Evolutionary conservation across 2,888 invertebrate species (phyloP).

Genomic region (Ramazzottius varieornatus): DNA sequence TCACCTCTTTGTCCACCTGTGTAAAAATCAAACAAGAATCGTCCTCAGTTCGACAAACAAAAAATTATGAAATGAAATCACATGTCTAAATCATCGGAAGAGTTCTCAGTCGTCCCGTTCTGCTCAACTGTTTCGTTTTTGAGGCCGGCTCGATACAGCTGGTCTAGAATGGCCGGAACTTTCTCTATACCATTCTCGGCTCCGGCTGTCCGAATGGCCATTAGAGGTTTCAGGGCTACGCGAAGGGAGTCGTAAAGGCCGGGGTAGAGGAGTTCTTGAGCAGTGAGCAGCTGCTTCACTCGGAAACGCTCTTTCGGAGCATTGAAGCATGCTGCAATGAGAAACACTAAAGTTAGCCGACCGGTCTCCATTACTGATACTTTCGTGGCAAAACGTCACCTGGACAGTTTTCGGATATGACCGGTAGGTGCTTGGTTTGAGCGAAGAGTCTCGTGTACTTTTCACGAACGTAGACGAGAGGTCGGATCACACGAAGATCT

Average conservation of each 20-base stretch:
- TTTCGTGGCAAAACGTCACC: too few relatives aligned
- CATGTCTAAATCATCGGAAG: too few relatives aligned
- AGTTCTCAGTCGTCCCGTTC: too few relatives aligned
- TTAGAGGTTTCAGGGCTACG: conserved; percentile 46
- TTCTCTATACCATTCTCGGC: conserved; percentile 12
- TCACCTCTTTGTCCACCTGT: too few relatives aligned
- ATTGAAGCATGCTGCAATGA: conserved; percentile 24
- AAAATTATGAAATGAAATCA: too few relatives aligned
- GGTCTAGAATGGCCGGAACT: background rate
- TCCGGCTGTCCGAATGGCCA: conserved; percentile 29
- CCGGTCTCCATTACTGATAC: conserved; percentile 14
- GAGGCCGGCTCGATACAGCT: background rate
- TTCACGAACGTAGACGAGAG: conserved; percentile 59
- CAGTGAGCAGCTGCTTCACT: conserved; percentile 38
- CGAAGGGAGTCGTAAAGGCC: conserved; percentile 44
- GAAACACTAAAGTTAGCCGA: background rate
- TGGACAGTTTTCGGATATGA: conserved; percentile 36
- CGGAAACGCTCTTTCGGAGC: conserved; percentile 34
- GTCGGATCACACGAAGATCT: conserved; percentile 52
- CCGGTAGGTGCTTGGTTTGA: conserved; percentile 41
- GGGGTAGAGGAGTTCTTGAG: conserved; percentile 48
- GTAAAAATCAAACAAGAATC: too few relatives aligned
- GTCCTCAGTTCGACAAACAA: too few relatives aligned
- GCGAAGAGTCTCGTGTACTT: conserved; percentile 44
- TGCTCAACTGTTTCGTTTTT: too few relatives aligned